Evolutionary conservation across 2,113 vertebrate species (phyloP).

Genomic region (Gyps fulvus): DNA sequence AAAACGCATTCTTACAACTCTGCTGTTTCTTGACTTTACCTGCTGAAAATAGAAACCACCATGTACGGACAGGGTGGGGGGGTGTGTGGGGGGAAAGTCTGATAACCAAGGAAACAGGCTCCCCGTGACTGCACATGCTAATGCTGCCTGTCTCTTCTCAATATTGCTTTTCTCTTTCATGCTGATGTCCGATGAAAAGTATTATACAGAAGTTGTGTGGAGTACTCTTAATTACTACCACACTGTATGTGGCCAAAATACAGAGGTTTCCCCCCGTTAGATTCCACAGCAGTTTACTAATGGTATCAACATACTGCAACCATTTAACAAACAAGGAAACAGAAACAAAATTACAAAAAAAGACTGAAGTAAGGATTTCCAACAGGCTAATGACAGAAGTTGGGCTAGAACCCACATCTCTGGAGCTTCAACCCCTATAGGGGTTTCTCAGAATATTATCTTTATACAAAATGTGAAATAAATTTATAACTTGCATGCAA

Average conservation of each 20-base stretch:
- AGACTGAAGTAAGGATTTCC: neutral
- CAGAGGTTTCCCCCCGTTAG: neutral
- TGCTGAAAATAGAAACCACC: accelerated
- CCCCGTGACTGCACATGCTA: accelerated
- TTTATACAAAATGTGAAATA: neutral
- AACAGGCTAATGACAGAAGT: neutral
- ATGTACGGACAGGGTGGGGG: accelerated
- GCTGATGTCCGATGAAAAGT: neutral
- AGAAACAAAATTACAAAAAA: neutral
- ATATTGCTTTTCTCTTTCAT: neutral
- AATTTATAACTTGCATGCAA: neutral
- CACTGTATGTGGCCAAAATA: neutral
- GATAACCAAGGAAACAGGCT: neutral
- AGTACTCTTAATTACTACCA: neutral
- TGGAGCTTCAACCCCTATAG: neutral
- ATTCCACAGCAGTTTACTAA: neutral
- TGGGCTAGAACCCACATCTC: neutral
- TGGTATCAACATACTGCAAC: neutral
- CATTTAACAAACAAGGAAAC: neutral
- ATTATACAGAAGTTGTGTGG: too few species aligned
- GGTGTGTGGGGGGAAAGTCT: accelerated
- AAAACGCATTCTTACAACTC: neutral
- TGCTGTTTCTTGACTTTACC: neutral
- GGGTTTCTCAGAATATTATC: neutral
- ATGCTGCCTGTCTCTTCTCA: neutral